Evolutionary conservation across 2,113 vertebrate genomes (phyloP), one percentile per base, ranked within the genome.

Genomic region (Gadus chalcogrammus): DNA sequence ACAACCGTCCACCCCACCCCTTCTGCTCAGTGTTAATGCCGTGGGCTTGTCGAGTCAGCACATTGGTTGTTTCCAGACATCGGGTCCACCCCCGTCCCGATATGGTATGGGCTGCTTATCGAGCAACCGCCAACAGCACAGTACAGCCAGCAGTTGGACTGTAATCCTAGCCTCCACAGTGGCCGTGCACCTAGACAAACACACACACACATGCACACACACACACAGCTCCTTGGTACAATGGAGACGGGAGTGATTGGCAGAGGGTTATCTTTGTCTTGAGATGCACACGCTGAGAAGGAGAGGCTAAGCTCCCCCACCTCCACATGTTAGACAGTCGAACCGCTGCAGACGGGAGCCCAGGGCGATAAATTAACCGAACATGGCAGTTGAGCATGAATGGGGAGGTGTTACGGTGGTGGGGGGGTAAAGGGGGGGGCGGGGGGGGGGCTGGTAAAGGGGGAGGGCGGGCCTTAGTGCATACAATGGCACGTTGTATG

Each of bases 31-130:
- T 56, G 22, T 66, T 6, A 64, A 38, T 31, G 7, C 48, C 69
- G 63, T 65, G 38, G 62, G 76, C 64, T 61, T 76, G 77, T 61
- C 38, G 24, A 85, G 81, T 89, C 82, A 87, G 82, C 82, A 83
- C 48, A 78, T 66, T 72, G 48, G 42, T 71, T 82, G 61, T 76
- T 73, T 52, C 52, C 65, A 18, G 73, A 60, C 82, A 60, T 56
- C 22, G 64, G 68, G 72, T 76, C 76, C 84, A 75, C 79, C 78
- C 75, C 79, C 77, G 71, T 77, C 28, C 72, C 71, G 63, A 48
- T 48, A 48, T 4, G 62, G 69, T 71, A 70, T 61, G 58, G 5
- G 42, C 42, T 13, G 42, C 42, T 48, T 48, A 48, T 78, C 55
- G 73, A 75, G 71, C 72, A 53, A 9, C 65, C 74, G 48, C 68